phyloP scores from a whole-genome alignment of 1,140 invertebrate species.

The Cydia fagiglandana region DNA sequence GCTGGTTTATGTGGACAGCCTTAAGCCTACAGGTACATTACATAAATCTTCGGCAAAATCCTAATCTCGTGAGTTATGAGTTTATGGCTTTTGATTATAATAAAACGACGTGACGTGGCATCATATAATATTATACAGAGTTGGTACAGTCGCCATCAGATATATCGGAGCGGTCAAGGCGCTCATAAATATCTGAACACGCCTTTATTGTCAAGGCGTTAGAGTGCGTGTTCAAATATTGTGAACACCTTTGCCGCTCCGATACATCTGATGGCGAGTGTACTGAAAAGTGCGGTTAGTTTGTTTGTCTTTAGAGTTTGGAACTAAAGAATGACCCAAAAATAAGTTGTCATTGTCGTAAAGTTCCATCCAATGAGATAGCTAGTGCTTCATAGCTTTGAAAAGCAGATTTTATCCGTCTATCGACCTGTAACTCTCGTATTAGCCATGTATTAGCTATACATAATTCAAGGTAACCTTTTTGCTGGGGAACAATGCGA shows the following conservation, averaged over 20 bases:
- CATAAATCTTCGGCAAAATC: slow-evolving; percentile 3
- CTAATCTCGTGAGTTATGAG: not conserved
- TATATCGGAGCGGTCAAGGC: no score
- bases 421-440: not conserved
- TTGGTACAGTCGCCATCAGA: no score
- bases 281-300: not conserved
- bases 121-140: no score
- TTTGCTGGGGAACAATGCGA: not conserved
- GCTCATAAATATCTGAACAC: no score
- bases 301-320: not conserved
- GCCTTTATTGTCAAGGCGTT: no score
- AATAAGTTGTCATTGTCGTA: no score
- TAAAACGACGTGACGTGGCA: not conserved
- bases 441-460: not conserved
- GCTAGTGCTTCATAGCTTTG: not conserved
- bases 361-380: not conserved
- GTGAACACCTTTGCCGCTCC: no score
- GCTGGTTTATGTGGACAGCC: not conserved
- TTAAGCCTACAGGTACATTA: not conserved
- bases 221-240: no score
- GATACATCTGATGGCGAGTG: no score
- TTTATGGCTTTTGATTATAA: not conserved
- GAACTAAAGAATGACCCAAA: no score
- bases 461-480: slow-evolving; percentile 17
- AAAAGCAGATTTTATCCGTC: not conserved